phyloP scores from a whole-genome alignment of 2,113 vertebrate species.

The Triplophysa rosa region DNA sequence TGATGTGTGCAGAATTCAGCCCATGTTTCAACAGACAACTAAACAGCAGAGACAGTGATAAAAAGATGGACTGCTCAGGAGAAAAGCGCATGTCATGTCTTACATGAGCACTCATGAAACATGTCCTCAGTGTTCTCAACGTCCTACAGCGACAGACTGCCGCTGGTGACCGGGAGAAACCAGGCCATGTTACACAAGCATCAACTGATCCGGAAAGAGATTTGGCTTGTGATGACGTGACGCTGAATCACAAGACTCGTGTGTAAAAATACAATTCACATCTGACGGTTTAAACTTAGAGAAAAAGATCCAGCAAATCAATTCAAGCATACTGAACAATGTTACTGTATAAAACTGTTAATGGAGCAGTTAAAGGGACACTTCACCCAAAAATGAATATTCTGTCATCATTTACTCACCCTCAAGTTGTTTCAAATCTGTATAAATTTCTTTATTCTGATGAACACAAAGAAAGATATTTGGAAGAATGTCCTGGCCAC shows the following conservation, averaged over 20 bases:
- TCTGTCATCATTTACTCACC: too few species aligned
- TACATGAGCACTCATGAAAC: not conserved
- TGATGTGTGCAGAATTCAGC: not conserved
- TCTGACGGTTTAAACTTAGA: not conserved
- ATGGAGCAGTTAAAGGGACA: too few species aligned
- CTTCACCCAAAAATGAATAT: too few species aligned
- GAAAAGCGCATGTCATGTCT: not conserved
- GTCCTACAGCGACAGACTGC: not conserved
- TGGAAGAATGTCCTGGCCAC: too few species aligned
- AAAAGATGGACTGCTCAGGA: too few species aligned
- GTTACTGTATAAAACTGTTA: too few species aligned
- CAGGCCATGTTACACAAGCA: not conserved
- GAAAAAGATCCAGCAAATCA: not conserved
- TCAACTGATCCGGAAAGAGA: slow-evolving; percentile 5
- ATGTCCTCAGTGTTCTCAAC: not conserved
- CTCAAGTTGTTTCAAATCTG: too few species aligned
- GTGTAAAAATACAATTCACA: not conserved
- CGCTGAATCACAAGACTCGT: not conserved
- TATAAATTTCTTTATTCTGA: too few species aligned
- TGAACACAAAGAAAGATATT: too few species aligned
- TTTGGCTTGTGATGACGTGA: not conserved
- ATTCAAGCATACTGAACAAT: too few species aligned
- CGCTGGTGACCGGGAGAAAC: not conserved
- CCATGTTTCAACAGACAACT: not conserved
- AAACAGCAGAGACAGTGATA: too few species aligned